Percentiles rank a stretch among this genome's conserved stretches.
These are phyloP conservation scores for Petrosia ficiformis DNA, from an alignment of 37 sponge, comb jelly and placozoan species.

Conservation along the genomic window DNA sequence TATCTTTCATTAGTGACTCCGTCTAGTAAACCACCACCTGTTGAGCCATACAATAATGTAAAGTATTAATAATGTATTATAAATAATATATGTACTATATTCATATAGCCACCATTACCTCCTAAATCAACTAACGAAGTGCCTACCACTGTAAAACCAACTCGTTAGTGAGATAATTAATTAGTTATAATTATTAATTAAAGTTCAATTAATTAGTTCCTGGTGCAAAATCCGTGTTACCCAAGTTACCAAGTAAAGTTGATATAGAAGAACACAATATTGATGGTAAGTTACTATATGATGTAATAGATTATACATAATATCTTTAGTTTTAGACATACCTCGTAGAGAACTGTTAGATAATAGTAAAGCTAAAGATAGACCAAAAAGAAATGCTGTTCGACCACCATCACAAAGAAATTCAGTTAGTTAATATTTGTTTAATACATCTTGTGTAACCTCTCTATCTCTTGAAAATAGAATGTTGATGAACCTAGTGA, in stretches of 20 bases:
- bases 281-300: neutral
- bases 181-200: neutral
- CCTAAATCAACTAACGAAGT: neutral
- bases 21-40: too few species aligned
- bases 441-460: neutral
- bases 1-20: too few species aligned
- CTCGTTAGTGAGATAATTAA: neutral
- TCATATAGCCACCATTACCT: neutral
- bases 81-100: neutral
- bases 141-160: neutral
- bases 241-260: neutral
- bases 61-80: too few species aligned
- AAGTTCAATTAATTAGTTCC: neutral
- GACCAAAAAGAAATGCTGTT: neutral
- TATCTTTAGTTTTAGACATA: neutral
- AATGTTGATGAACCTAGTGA: neutral
- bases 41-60: too few species aligned
- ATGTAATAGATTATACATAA: neutral
- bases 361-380: neutral
- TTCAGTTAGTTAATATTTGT: neutral
- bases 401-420: conserved; percentile 3
- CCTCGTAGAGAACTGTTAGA: neutral
- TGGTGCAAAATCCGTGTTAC: neutral
- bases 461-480: neutral
- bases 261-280: neutral